Base-by-base conservation (phyloP, 1,140 invertebrate species). In the Diorhabda carinulata region DNA sequence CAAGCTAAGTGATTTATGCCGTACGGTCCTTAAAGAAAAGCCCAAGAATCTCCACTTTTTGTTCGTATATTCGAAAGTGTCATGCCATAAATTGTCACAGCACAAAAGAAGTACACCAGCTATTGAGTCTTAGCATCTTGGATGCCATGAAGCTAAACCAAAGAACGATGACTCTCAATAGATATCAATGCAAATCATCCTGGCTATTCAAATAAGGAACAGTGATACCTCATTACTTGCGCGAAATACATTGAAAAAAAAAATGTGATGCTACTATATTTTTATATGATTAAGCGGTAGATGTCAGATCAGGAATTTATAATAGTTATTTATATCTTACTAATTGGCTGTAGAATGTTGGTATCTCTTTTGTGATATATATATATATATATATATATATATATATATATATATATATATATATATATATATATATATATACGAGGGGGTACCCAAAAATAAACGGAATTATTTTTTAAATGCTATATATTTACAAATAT, bases 11-110 rank as follows among this genome's bases (percentile, higher is more conserved):
- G 77, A 78, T 78, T 78, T 78, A 78, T 78, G 72, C 77, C 77
- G 74, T 78, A 78, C 76, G 75, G 75, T 78, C 70, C 75, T 78
- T 78, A 76, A 52, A 78, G 77, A 78, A 78, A 76, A 74, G 77
- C 75, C 76, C 77, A 77, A 77, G 77, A 76, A 78, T 76, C 25
- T 25, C 76, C 73, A 76, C 73, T 78, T 78, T 78, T 78, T 78
- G 77, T 76, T 72, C 77, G 74, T 77, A 76, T 77, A 76, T 77
- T 76, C 77, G 74, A 78, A 78, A 78, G 75, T 78, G 77, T 78
- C 77, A 78, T 75, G 73, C 77, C 77, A 78, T 78, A 78, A 78
- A 78, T 78, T 73, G 71, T 78, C 52, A 60, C 69, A 75, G 74
- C 74, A 75, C 77, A 77, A 71, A 52, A 52, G 47, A 52, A 3